A percentile compares a stretch with the other conserved stretches of the same genome.
Conservation (phyloP, 2,113 vertebrate species). For the Gavia stellata region DNA sequence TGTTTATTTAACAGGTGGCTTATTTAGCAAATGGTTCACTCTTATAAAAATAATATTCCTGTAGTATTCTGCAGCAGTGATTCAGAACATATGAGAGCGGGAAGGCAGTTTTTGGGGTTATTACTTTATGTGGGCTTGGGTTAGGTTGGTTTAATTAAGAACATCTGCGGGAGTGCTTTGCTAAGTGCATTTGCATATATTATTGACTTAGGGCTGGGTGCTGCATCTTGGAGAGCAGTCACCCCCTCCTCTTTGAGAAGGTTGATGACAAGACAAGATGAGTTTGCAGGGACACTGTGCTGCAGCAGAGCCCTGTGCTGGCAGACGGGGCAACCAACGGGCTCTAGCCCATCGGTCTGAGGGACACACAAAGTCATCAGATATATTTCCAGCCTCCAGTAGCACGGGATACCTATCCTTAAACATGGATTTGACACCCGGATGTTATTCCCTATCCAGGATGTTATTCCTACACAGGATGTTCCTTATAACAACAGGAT, state of each 20-base stretch:
- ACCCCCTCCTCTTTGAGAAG: neutral
- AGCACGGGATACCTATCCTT: accelerated
- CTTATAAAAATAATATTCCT: conserved; percentile 1
- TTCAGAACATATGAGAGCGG: neutral
- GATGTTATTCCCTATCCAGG: neutral
- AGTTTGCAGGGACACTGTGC: neutral
- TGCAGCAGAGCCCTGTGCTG: neutral
- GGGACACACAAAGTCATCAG: neutral
- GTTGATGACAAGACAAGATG: accelerated
- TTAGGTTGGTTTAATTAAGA: neutral
- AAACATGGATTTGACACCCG: no score
- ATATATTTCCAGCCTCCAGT: neutral
- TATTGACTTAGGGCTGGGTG: neutral
- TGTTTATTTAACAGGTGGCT: conserved; percentile 57
- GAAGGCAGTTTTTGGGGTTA: neutral
- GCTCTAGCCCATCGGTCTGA: neutral
- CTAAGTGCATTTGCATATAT: neutral
- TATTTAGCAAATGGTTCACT: conserved; percentile 15
- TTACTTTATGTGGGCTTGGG: neutral
- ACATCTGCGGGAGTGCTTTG: neutral
- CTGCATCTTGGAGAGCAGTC: neutral
- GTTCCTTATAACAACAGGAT: accelerated
- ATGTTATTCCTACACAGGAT: neutral
- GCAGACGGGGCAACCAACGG: neutral
- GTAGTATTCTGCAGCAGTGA: neutral